Percentiles rank a stretch among this genome's conserved stretches.
phyloP scores from a whole-genome alignment of 2,888 invertebrate genomes.

The Beris chalybata region DNA sequence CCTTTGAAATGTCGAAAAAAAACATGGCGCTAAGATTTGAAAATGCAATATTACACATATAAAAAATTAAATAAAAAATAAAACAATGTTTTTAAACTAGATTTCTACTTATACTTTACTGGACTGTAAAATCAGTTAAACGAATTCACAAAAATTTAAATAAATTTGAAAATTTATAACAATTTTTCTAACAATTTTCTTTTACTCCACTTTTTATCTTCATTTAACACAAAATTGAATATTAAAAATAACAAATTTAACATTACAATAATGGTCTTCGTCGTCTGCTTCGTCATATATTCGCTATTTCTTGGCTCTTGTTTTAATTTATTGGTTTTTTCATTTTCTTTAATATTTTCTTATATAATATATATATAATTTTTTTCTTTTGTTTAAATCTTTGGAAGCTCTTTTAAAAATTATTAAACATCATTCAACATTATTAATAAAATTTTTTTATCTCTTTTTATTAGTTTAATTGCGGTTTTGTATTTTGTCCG shows the following conservation, averaged over 20 bases:
- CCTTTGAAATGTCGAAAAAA: too few species aligned
- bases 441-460: neutral
- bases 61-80: too few species aligned
- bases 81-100: too few species aligned
- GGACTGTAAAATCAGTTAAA: constrained; percentile 16
- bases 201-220: too few species aligned
- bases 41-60: too few species aligned
- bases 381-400: constrained; percentile 13
- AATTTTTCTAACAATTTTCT: constrained; percentile 23
- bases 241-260: constrained; percentile 1
- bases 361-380: neutral
- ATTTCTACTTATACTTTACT: constrained; percentile 5
- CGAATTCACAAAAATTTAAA: constrained; percentile 20
- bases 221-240: neutral
- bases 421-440: neutral
- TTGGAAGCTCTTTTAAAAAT: constrained; percentile 26
- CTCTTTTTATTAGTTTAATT: neutral
- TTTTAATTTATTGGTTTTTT: neutral
- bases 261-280: neutral
- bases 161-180: constrained; percentile 24
- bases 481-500: neutral
- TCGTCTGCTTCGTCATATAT: neutral
- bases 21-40: too few species aligned
- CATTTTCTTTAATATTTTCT: constrained; percentile 3
- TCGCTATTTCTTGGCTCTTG: neutral